Evolutionary conservation across 2,113 vertebrate genomes (phyloP).

Genomic region (Saimiri boliviensis): DNA sequence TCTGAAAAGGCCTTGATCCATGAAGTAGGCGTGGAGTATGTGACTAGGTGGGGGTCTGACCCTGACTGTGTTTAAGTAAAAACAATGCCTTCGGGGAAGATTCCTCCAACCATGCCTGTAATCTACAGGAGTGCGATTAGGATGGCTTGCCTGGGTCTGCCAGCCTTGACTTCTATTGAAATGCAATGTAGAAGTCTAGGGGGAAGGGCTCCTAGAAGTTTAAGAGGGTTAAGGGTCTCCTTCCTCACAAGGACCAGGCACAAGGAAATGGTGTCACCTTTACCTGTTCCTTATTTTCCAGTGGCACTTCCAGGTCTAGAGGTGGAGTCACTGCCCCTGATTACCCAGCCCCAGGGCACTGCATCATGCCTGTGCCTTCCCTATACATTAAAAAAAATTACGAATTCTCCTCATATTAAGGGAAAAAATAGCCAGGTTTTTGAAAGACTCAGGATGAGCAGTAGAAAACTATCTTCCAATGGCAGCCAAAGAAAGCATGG

Average conservation of each 20-base stretch:
- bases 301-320: not conserved
- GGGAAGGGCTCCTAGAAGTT: no score
- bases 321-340: not conserved
- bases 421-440: not conserved
- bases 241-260: not conserved
- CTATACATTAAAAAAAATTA: not conserved
- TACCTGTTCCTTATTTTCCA: not conserved
- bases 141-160: no score
- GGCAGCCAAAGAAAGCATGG: not conserved
- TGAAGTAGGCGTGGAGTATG: no score
- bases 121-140: no score
- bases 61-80: no score
- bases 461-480: not conserved
- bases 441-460: not conserved
- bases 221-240: no score
- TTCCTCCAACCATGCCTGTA: no score
- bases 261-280: not conserved
- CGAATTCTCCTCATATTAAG: not conserved
- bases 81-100: no score
- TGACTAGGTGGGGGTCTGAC: no score
- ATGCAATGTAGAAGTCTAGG: no score
- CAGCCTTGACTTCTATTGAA: no score
- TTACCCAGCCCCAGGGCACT: not conserved
- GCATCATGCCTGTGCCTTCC: not conserved
- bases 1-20: no score